Percentiles rank a stretch among this genome's conserved stretches.
Evolutionary conservation across 2,113 vertebrate genomes (phyloP).

Genomic region (Prietella phreatophila): DNA sequence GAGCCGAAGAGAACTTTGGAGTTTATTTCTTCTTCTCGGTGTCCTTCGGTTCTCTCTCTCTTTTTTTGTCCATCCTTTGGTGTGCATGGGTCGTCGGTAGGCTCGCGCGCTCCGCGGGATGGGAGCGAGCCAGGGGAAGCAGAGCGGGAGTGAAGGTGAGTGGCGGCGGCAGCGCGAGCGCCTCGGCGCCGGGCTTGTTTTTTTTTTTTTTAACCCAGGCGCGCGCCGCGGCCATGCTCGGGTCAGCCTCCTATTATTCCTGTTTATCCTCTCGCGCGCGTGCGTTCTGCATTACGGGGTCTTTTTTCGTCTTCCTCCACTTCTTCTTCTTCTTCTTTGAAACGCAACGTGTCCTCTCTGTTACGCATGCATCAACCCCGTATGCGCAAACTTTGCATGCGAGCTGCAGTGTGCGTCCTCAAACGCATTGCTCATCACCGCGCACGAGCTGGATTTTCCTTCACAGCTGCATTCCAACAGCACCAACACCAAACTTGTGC

Average conservation of each 20-base stretch:
- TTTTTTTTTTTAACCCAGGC: background rate
- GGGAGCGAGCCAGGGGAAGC: conserved; percentile 88
- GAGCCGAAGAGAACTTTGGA: conserved; percentile 20
- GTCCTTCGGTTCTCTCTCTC: background rate
- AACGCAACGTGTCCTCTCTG: conserved; percentile 1
- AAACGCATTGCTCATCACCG: background rate
- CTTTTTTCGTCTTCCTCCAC: too few relatives aligned
- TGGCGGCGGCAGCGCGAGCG: conserved; percentile 33
- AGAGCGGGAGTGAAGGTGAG: conserved; percentile 88
- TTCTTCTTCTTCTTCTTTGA: background rate
- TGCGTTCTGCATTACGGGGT: background rate
- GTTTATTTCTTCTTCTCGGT: conserved; percentile 9
- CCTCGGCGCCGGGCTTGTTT: background rate
- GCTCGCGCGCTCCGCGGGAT: conserved; percentile 82
- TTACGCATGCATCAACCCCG: background rate
- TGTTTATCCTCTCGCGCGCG: background rate
- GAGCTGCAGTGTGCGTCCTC: background rate
- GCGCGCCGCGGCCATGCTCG: conserved; percentile 37
- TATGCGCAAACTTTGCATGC: background rate
- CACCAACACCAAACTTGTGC: background rate
- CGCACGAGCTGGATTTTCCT: background rate
- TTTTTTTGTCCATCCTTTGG: conserved; percentile 1
- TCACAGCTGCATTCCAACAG: background rate
- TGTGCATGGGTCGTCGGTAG: conserved; percentile 56
- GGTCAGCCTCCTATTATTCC: conserved; percentile 36